Base-by-base conservation (phyloP, 2,888 invertebrate species). In the Cerastis leucographa region DNA sequence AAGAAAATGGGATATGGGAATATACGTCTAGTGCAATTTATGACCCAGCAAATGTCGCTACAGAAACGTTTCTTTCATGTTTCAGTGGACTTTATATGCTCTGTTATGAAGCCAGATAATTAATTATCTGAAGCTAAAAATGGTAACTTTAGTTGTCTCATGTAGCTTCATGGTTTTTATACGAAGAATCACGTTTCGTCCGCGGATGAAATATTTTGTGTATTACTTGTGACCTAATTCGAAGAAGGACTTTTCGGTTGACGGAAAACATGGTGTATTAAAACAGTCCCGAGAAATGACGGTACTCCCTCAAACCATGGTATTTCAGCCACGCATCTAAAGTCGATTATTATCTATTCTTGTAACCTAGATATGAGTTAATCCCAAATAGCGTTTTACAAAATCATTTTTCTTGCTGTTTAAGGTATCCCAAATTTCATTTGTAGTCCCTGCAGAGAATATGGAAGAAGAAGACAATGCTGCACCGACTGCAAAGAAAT, bases 1-100 rank as follows among this genome's bases (percentile, higher is more conserved):
- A 56, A 72, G 14, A 29, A 42, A 67, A 62, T 61, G 44, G 54
- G 66, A 74, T 62, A 14, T 54, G 66, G 35, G 51, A 65, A 51
- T 65, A 42, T 29, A 14, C 29, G 19, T 78, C 35, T 44, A 62
- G 2, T 40, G 54, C 17, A 46, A 77, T 65, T 75, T 46, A 66
- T 46, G 2, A 22, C 17, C 67, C 3, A 12, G 51, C 35, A 35
- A 61, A 61, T 61, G 19, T 35, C 19, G 4, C 61, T 61, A 59
- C 11, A 1, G 19, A 11, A 35, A 19, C 19, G 9, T 5, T 35
- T 61, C 35, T 35, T 59, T 29, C 17, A 59, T 59, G 17, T 17
- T 29, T 56, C 25, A 56, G 54, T n/a, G 1, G 54, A n/a, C n/a
- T n/a, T 51, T 51, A 51, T 1, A n/a, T 54, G 54, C 9, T 0